Evolutionary conservation across 2,113 vertebrate species (phyloP).

Genomic region (Thermophis baileyi): DNA sequence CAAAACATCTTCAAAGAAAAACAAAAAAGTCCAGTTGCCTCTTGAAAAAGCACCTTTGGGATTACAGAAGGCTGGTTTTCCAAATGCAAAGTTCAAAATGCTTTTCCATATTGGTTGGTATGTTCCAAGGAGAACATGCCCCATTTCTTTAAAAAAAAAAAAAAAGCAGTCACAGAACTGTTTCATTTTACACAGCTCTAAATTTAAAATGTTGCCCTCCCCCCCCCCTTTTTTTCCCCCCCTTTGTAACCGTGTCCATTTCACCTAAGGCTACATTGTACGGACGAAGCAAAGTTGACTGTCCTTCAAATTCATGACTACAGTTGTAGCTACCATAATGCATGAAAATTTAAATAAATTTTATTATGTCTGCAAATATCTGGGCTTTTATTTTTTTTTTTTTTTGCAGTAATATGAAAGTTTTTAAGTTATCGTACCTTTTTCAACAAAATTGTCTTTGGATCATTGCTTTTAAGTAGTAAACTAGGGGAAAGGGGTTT

Average conservation of each 20-base stretch:
- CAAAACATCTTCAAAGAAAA: too few species aligned
- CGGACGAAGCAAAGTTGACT: constrained; percentile 64
- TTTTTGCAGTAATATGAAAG: constrained; percentile 52
- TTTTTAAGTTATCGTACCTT: constrained; percentile 24
- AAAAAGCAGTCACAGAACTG: constrained; percentile 47
- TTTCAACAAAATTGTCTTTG: not conserved
- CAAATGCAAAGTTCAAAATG: constrained; percentile 48
- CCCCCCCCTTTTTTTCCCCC: constrained; percentile 31
- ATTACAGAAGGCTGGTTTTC: constrained; percentile 31
- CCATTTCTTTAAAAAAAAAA: constrained; percentile 11
- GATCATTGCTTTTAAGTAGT: not conserved
- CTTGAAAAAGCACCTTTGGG: too few species aligned
- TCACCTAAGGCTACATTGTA: constrained; percentile 67
- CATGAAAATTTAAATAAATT: constrained; percentile 76
- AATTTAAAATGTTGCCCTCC: constrained; percentile 44
- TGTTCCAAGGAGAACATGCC: constrained; percentile 34
- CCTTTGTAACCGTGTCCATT: constrained; percentile 68
- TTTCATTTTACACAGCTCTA: constrained; percentile 52
- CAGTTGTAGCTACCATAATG: constrained; percentile 69
- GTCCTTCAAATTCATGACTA: constrained; percentile 69
- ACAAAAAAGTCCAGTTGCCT: too few species aligned
- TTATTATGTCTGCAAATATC: constrained; percentile 72
- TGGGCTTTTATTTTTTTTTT: constrained; percentile 64
- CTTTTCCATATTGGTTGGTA: constrained; percentile 40
- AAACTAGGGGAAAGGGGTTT: not conserved